Evolutionary conservation across 2,888 invertebrate genomes (phyloP), one percentile per base, ranked within the genome.

Genomic region (Cheilosia urbana): DNA sequence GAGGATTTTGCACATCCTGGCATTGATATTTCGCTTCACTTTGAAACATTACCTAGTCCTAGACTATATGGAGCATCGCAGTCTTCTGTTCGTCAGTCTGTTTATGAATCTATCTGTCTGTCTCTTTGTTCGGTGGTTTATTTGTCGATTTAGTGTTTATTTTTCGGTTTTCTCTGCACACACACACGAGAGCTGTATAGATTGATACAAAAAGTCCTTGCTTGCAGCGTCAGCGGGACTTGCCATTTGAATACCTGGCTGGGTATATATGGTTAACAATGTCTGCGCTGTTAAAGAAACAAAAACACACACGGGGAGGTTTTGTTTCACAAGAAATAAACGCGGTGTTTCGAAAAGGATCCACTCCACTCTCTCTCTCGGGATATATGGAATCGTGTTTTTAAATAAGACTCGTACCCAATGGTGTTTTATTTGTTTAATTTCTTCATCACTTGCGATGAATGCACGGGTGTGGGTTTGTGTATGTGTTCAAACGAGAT

Each of bases 131-230:
- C 73, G 27, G 53, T 80, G 55, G 85, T 85, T 81, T 85, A 81
- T 85, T 85, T 85, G 85, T 77, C 85, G 85, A 85, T 85, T 85
- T 81, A 72, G 77, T 85, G 85, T 81, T 85, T 85, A 85, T 85
- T 85, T 85, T 62, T 85, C 81, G 85, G 85, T 81, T 85, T 85
- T 60, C 71, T 71, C 24, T 65, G 24, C 69, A 73, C 63, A 82
- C 63, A 69, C 69, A 47, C 11, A 19, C 7, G 24, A 30, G 65
- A 34, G 49, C 15, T 15, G 51, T 53, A 66, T 53, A 66, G 82
- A 66, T 71, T 42, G 53, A 72, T 63, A 76, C 69, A 76, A 63
- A 63, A 79, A 73, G 65, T 72, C 76, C 57, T 71, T 79, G 45
- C n/a, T 72, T 84, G 73, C 84, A 84, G 40, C 80, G 72, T 78